Conservation (phyloP, 2,888 invertebrate genomes). For the Calephelis perditalis region DNA sequence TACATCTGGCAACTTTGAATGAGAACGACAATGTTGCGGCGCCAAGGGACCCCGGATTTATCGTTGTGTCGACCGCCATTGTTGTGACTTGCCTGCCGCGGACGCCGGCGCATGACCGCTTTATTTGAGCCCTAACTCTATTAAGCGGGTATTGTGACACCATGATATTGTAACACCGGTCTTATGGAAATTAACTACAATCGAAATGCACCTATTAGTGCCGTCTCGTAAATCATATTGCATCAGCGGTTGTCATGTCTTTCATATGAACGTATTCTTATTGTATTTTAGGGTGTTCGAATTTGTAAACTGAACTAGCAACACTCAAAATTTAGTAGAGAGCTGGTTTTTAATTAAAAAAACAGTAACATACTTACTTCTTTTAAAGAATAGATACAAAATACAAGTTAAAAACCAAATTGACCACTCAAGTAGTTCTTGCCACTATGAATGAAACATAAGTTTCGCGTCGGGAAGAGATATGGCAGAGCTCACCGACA, state of each 20-base stretch:
- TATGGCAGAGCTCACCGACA: too few species aligned
- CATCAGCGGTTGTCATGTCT: background rate
- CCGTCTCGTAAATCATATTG: conserved; percentile 2
- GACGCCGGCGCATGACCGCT: conserved; percentile 39
- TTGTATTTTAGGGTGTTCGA: too few species aligned
- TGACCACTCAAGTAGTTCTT: too few species aligned
- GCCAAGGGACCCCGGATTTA: conserved; percentile 44
- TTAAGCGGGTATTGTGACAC: conserved; percentile 25
- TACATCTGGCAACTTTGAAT: background rate
- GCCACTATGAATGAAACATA: too few species aligned
- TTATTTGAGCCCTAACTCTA: conserved; percentile 42
- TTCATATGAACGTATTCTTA: too few species aligned
- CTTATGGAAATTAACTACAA: conserved; percentile 1
- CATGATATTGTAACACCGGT: background rate
- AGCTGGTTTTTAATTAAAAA: too few species aligned
- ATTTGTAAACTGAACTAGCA: too few species aligned
- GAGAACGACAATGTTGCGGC: conserved; percentile 28
- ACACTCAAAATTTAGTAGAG: too few species aligned
- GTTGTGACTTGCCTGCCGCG: conserved; percentile 29
- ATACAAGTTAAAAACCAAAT: too few species aligned
- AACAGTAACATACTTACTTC: too few species aligned
- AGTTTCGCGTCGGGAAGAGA: too few species aligned
- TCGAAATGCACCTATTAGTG: background rate
- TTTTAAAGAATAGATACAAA: too few species aligned
- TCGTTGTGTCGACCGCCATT: conserved; percentile 38